Conservation (phyloP, 1,140 invertebrate genomes). For the Elymnias hypermnestra region DNA sequence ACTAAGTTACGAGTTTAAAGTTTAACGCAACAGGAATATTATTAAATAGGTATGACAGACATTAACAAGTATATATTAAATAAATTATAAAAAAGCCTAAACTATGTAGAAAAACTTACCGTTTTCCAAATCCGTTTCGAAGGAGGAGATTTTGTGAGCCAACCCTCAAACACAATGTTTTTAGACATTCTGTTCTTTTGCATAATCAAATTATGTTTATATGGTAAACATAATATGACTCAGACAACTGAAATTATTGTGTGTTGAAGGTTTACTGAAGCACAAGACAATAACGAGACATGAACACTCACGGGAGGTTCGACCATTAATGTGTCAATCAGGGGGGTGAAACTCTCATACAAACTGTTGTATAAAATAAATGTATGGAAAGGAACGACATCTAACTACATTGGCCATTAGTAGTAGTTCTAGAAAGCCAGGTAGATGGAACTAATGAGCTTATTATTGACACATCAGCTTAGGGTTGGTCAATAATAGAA, state of each 20-base stretch:
- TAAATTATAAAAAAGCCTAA: too few relatives aligned
- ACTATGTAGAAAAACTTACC: too few relatives aligned
- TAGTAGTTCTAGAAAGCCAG: too few relatives aligned
- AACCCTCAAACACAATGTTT: constrained; percentile 84
- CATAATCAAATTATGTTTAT: constrained; percentile 32
- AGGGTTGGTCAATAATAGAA: too few relatives aligned
- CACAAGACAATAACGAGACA: background rate
- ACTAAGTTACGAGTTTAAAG: constrained; percentile 24
- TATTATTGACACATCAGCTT: too few relatives aligned
- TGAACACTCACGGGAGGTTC: background rate
- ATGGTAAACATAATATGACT: constrained; percentile 39
- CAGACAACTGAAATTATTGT: constrained; percentile 38
- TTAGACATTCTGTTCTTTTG: constrained; percentile 47
- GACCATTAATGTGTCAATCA: background rate
- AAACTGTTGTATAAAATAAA: too few relatives aligned
- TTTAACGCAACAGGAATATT: constrained; percentile 7
- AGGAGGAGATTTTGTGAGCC: constrained; percentile 94
- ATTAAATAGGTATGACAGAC: too few relatives aligned
- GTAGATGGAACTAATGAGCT: too few relatives aligned
- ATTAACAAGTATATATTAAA: too few relatives aligned
- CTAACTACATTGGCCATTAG: too few relatives aligned
- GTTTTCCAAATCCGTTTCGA: constrained; percentile 91
- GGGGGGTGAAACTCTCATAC: too few relatives aligned
- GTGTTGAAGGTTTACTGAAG: background rate
- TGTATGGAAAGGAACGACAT: too few relatives aligned